Base-by-base conservation (phyloP, 2,888 invertebrate species). In the Eustalomyia histrio region DNA sequence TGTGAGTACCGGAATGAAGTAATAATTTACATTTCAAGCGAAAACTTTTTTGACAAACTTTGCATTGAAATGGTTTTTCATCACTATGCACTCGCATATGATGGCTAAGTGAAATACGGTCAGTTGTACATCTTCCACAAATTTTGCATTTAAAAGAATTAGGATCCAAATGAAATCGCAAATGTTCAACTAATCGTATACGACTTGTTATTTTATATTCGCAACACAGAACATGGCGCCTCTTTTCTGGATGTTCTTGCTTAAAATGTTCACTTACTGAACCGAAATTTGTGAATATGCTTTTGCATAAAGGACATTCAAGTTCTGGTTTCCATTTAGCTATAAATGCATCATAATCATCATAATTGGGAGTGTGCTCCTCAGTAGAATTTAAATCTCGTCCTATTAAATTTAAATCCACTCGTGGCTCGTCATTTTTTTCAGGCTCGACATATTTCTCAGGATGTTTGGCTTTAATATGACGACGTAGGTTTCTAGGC, bases 121-220 rank as follows among this genome's bases (percentile, higher is more conserved):
- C 84, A 0, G 82, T 68, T 14, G 83, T 73, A n/a, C 82, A 73
- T 52, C 78, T 80, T 1, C 83, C 83, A 35, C 85, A 86, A 60
- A 80, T 63, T 10, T 75, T n/a, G 55, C 86, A 86, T 52, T 86
- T 84, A 58, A 83, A 85, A 33, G 78, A 74, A 14, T 85, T 84
- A 0, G 86, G 85, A 78, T 86, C 78, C 12, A 84, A 52, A 55
- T 86, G 86, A 0, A 84, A 24, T 2, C 83, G 53, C 50, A 86
- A 75, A 58, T 86, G 86, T 21, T 86, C 84, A 0, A 84, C 85
- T 8, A 86, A 64, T 9, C 81, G 76, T 55, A 82, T 81, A 5
- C 86, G 86, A 7, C 83, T 83, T 9, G 60, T 57, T 60, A 83
- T 84, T 60, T 84, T 85, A 7, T 82, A 83, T 0, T 84, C 79